Base-by-base conservation (phyloP, 2,888 invertebrate genomes). In the Subacronicta megacephala region DNA sequence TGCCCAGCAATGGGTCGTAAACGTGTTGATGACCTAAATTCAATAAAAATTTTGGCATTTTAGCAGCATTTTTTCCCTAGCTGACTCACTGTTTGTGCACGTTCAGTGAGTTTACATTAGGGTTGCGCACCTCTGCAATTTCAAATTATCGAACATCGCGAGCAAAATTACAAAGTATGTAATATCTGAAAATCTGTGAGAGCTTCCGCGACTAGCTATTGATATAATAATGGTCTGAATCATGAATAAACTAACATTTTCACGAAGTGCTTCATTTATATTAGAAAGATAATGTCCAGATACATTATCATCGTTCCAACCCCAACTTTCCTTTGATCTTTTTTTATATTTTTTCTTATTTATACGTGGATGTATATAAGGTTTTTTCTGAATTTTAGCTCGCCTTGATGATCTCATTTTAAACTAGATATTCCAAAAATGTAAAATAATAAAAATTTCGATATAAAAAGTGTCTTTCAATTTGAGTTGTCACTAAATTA, bases 201-300 rank as follows among this genome's bases (percentile, higher is more conserved):
- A 26, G 3, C 9, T 23, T 2, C 10, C 10, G 26, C 3, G 26
- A 2, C 3, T 10, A 26, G 2, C 10, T 26, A 9, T 9, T 1
- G 23, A 23, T 23, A 23, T 7, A 26, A 23, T 7, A 7, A 1
- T 7, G 9, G 23, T 1, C 10, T 31, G 4, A n/a, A 31, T 31
- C 3, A 31, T 4, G n/a, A n/a, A 31, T 31, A n/a, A 4, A 69
- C 64, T 63, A 42, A 64, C 64, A 12, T 41, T 54, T 50, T 37
- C 23, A 20, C 71, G 65, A 36, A 84, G 62, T 13, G 70, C 66
- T 72, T 85, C 78, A 50, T 84, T 85, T 26, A 87, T 72, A 46
- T 78, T 68, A 52, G 77, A 75, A 23, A 82, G 51, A 47, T 67
- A 75, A 43, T 59, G 26, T 17, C 60, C 52, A 5, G 63, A 42